A percentile compares a stretch with the other conserved stretches of the same genome.
Evolutionary conservation across 2,113 vertebrate genomes (phyloP).

Genomic region (Labeo rohita): DNA sequence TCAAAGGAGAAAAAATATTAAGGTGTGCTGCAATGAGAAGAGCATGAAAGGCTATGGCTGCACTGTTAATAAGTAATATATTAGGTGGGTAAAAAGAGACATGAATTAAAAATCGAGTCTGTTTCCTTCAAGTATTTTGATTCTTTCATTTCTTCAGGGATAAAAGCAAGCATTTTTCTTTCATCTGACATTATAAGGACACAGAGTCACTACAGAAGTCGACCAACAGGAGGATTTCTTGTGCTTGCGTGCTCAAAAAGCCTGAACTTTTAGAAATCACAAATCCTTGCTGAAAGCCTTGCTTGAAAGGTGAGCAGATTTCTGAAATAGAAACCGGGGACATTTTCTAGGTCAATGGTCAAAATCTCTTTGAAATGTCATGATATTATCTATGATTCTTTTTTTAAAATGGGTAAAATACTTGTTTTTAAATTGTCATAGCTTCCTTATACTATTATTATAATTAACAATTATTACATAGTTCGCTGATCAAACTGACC

Average conservation of each 20-base stretch:
- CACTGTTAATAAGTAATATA: background rate
- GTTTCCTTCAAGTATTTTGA: background rate
- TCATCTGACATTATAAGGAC: constrained; percentile 2
- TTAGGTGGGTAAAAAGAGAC: background rate
- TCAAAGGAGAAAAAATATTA: background rate
- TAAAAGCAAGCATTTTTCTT: background rate
- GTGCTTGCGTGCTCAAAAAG: background rate
- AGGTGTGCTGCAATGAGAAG: background rate
- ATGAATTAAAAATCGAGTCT: background rate
- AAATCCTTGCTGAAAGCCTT: background rate
- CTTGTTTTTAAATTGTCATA: too few relatives aligned
- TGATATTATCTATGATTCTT: background rate
- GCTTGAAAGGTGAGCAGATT: background rate
- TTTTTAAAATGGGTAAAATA: too few relatives aligned
- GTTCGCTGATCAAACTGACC: too few relatives aligned
- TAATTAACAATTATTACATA: too few relatives aligned
- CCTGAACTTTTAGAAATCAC: background rate
- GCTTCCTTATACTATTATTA: too few relatives aligned
- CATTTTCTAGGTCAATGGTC: background rate
- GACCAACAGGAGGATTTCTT: background rate
- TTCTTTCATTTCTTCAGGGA: background rate
- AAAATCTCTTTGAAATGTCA: background rate
- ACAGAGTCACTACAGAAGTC: background rate
- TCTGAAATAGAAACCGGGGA: background rate
- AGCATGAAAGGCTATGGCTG: background rate